Evolutionary conservation across 2,797 vertebrate genomes (phyloP).

Genomic region (Heterohyrax brucei): DNA sequence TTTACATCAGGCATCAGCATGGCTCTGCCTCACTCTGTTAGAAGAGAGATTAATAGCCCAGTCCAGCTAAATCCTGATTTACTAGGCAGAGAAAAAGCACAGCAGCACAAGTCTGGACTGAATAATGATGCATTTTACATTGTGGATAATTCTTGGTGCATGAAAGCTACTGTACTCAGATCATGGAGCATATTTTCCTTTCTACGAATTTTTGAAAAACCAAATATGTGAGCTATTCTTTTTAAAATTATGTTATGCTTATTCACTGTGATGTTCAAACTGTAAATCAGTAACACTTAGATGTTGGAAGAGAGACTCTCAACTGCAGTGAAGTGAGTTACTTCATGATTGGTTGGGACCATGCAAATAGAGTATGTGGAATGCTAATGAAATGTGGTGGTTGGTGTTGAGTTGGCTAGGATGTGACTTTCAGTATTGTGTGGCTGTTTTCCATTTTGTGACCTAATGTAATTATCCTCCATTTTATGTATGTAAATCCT

Average conservation of each 20-base stretch:
- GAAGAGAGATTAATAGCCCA: slow-evolving; percentile 19
- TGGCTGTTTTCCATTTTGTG: too few species aligned
- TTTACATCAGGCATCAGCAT: neutral
- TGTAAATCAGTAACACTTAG: neutral
- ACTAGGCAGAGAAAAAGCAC: slow-evolving; percentile 67
- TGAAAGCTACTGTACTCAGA: neutral
- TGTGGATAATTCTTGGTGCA: neutral
- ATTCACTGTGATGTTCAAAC: neutral
- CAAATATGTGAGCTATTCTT: neutral
- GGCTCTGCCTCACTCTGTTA: accelerated
- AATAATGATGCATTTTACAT: neutral
- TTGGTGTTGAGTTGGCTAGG: too few species aligned
- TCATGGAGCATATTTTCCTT: neutral
- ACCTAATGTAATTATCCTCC: too few species aligned
- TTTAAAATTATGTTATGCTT: neutral
- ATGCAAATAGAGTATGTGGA: too few species aligned
- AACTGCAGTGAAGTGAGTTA: neutral
- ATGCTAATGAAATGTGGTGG: too few species aligned
- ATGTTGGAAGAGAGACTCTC: neutral
- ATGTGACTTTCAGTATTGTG: too few species aligned
- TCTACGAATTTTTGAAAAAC: neutral
- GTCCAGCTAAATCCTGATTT: slow-evolving; percentile 74
- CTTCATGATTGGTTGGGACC: too few species aligned
- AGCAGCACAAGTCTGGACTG: neutral
- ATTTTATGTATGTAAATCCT: too few species aligned